phyloP scores from a whole-genome alignment of 2,113 vertebrate species.

The Eurystomus gularis region DNA sequence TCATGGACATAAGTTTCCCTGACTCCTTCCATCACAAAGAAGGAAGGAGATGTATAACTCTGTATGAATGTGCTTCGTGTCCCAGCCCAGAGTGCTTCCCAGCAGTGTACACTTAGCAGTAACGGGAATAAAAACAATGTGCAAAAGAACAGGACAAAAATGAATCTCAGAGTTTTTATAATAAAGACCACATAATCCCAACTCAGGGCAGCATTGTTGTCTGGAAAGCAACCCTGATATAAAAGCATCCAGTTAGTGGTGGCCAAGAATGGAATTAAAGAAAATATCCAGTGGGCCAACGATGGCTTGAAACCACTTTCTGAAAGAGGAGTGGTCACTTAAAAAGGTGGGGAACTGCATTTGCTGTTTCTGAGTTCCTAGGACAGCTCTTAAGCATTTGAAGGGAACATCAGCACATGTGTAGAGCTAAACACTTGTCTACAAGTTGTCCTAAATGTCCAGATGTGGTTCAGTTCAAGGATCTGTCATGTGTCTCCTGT shows the following conservation, averaged over 20 bases:
- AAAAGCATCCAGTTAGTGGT: not conserved
- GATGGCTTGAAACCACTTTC: not conserved
- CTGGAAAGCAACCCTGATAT: not conserved
- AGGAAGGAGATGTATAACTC: not conserved
- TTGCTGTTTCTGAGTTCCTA: not conserved
- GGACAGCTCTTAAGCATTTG: not conserved
- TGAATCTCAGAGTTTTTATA: not conserved
- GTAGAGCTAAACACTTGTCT: not conserved
- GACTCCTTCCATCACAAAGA: not conserved
- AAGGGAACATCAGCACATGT: not conserved
- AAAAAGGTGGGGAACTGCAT: not conserved
- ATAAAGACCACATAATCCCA: not conserved
- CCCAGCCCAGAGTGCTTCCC: not conserved
- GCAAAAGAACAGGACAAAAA: not conserved
- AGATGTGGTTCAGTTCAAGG: not conserved
- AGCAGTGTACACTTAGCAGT: not conserved
- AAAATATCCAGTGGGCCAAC: not conserved
- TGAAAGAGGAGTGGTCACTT: not conserved
- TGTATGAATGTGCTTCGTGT: not conserved
- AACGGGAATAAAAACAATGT: not conserved
- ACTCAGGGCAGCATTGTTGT: not conserved
- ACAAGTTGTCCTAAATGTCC: not conserved
- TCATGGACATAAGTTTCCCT: not conserved
- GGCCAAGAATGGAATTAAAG: not conserved
- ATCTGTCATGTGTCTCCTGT: not conserved